A percentile compares a stretch with the other conserved stretches of the same genome.
These are phyloP conservation scores for Drosophila sp. DNA, from an alignment of 1,140 invertebrate genomes.

Conservation along the genomic window DNA sequence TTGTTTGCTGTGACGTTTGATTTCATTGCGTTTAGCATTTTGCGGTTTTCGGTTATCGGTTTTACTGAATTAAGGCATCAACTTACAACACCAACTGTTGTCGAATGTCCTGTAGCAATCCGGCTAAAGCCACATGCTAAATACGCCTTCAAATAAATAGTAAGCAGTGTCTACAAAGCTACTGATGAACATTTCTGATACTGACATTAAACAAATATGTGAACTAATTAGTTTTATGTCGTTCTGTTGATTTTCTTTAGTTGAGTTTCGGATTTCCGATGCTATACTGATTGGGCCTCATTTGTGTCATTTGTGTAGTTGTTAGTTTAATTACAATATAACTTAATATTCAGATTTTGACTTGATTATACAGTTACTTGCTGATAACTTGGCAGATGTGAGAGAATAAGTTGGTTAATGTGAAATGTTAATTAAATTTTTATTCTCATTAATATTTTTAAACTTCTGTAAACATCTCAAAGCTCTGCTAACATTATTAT, in stretches of 20 bases:
- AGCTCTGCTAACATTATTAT: too few relatives aligned
- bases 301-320: background rate
- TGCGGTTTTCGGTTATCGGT: constrained; percentile 53
- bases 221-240: constrained; percentile 16
- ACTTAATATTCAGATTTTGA: too few relatives aligned
- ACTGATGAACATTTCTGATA: background rate
- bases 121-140: background rate
- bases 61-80: constrained; percentile 20
- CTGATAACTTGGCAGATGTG: too few relatives aligned
- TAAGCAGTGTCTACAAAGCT: background rate
- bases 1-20: constrained; percentile 65
- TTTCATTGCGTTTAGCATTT: constrained; percentile 76
- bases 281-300: background rate
- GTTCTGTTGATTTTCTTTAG: background rate
- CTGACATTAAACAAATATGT: background rate
- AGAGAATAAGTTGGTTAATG: too few relatives aligned
- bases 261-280: background rate
- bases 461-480: too few relatives aligned
- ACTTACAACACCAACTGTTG: constrained; percentile 3
- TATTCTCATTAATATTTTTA: too few relatives aligned
- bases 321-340: too few relatives aligned
- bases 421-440: too few relatives aligned
- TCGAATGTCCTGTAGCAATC: background rate
- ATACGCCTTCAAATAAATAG: background rate
- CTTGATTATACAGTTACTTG: too few relatives aligned